These are phyloP conservation scores for Mesocricetus auratus DNA, from an alignment of 2,113 vertebrate genomes.

Conservation along the genomic window DNA sequence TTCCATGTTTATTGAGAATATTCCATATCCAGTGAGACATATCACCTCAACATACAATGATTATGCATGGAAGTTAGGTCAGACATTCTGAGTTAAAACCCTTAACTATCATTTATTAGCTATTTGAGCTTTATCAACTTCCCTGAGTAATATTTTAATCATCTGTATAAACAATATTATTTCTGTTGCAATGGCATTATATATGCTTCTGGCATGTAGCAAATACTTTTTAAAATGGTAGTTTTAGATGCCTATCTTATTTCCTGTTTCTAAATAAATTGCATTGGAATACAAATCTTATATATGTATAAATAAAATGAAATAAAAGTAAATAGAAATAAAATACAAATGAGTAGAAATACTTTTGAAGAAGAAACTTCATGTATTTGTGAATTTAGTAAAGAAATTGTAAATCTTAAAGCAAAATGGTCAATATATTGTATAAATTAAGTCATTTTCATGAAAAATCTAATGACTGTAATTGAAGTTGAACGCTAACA, in stretches of 20 bases:
- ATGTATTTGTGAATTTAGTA: neutral
- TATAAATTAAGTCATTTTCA: neutral
- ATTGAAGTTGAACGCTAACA: neutral
- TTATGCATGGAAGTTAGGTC: neutral
- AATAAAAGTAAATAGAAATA: constrained; percentile 12
- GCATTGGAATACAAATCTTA: neutral
- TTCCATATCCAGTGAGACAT: neutral
- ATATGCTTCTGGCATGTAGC: neutral
- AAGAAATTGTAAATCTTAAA: neutral
- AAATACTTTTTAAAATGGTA: neutral
- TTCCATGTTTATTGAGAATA: neutral
- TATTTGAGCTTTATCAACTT: neutral
- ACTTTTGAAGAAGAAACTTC: neutral
- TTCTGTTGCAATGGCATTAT: neutral
- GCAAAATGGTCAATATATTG: neutral
- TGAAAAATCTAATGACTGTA: constrained; percentile 3
- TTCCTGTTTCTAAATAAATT: constrained; percentile 17
- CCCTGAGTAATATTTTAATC: neutral
- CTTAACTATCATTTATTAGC: neutral
- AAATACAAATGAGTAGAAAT: neutral
- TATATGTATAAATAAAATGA: neutral
- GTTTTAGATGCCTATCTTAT: neutral
- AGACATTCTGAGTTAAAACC: neutral
- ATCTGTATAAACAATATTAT: neutral
- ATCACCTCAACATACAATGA: neutral